Percentiles rank a stretch among this genome's conserved stretches.
These are phyloP conservation scores for Hylaeus anthracinus DNA, from an alignment of 1,140 invertebrate genomes.

Conservation along the genomic window DNA sequence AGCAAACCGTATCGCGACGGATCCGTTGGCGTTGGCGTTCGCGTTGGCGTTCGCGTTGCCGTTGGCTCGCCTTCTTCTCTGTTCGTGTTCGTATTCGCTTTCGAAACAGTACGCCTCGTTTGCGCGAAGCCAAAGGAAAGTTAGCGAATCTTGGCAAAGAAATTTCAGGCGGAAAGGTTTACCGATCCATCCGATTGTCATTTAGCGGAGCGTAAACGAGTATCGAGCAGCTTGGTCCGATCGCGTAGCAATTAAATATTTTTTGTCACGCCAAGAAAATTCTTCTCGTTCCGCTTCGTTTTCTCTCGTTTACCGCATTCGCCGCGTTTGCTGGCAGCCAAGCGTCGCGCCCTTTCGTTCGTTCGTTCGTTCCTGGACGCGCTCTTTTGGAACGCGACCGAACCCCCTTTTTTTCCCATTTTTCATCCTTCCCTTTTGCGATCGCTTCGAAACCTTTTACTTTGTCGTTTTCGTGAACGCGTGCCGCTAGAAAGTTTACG, in stretches of 20 bases:
- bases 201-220: conserved; percentile 31
- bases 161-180: neutral
- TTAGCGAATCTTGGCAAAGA: too few relatives aligned
- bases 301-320: neutral
- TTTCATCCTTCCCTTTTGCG: too few relatives aligned
- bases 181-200: conserved; percentile 28
- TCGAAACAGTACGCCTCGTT: too few relatives aligned
- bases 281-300: neutral
- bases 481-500: neutral
- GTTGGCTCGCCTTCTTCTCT: too few relatives aligned
- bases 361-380: conserved; percentile 38
- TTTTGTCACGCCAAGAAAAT: conserved; percentile 17
- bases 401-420: neutral
- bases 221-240: conserved; percentile 1
- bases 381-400: conserved; percentile 22
- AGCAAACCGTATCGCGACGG: too few relatives aligned
- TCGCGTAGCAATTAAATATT: conserved; percentile 36
- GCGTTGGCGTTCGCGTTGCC: too few relatives aligned
- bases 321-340: neutral
- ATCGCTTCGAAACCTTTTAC: too few relatives aligned
- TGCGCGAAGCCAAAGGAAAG: too few relatives aligned
- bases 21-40: too few relatives aligned
- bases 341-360: conserved; percentile 23
- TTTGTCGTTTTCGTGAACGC: conserved; percentile 4
- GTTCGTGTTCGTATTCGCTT: too few relatives aligned